phyloP scores from a whole-genome alignment of 2,888 invertebrate species.

The Rhamphomyia laevipes region DNA sequence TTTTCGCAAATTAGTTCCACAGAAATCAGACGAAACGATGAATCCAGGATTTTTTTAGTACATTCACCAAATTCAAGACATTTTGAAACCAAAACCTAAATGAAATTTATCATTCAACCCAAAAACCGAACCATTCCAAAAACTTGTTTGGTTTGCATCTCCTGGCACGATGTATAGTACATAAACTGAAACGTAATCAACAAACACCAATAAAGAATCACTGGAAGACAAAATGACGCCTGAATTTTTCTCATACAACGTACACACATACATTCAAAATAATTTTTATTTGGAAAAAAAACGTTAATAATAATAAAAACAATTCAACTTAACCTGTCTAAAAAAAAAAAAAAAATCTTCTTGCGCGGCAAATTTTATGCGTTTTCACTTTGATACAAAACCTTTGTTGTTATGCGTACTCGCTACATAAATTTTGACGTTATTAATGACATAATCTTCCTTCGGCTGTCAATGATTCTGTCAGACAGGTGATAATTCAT shows the following conservation, averaged over 20 bases:
- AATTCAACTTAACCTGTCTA: not conserved
- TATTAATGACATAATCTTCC: slow-evolving; percentile 2
- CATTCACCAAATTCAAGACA: no score
- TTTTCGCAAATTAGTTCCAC: no score
- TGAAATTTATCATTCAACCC: no score
- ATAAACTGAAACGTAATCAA: not conserved
- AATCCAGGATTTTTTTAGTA: no score
- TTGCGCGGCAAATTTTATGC: no score
- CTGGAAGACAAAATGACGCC: slow-evolving; percentile 1
- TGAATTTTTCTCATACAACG: not conserved
- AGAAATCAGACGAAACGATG: no score
- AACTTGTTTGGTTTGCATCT: not conserved
- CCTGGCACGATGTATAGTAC: no score
- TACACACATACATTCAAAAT: not conserved
- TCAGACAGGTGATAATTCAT: slow-evolving; percentile 3
- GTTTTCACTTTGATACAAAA: no score
- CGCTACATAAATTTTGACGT: not conserved
- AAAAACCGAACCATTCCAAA: no score
- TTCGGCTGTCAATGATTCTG: not conserved
- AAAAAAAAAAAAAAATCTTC: not conserved
- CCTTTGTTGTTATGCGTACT: not conserved
- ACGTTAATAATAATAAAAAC: not conserved
- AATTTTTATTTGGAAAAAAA: no score
- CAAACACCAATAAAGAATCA: not conserved
- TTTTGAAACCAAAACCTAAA: no score